Percentiles rank a stretch among this genome's conserved stretches.
phyloP scores from a whole-genome alignment of 2,113 vertebrate species.

The Mormoops blainvillei region DNA sequence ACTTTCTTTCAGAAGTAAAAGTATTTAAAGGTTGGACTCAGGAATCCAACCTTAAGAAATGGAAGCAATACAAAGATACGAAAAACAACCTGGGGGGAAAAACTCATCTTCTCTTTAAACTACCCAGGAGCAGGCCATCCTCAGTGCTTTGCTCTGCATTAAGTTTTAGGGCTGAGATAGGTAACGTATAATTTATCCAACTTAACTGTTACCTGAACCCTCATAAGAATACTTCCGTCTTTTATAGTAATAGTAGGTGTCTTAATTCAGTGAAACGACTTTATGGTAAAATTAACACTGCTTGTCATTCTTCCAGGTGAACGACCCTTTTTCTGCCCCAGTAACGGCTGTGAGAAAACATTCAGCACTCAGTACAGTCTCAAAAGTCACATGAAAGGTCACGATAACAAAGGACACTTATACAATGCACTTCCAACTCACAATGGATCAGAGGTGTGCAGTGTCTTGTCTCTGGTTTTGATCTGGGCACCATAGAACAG shows the following conservation, averaged over 20 bases:
- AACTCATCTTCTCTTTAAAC: not conserved
- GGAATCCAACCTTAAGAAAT: conserved; percentile 12
- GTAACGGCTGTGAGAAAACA: conserved; percentile 95
- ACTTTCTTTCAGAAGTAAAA: conserved; percentile 11
- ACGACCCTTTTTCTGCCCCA: conserved; percentile 97
- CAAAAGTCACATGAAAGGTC: conserved; percentile 97
- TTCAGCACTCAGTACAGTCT: conserved; percentile 98
- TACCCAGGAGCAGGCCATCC: not conserved
- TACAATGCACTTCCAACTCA: conserved; percentile 86
- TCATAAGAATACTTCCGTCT: not conserved
- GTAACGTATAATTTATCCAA: not conserved
- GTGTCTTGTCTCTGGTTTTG: conserved; percentile 7
- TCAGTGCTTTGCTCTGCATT: not conserved
- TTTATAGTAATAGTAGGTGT: not conserved
- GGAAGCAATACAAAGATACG: not conserved
- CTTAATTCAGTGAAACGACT: not conserved
- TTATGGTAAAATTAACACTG: conserved; percentile 26
- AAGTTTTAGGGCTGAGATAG: not conserved
- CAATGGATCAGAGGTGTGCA: conserved; percentile 90
- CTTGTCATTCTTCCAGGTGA: conserved; percentile 84
- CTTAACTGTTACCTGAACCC: not conserved
- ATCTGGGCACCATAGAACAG: not conserved
- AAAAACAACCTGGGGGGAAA: not conserved
- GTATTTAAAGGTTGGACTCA: not conserved
- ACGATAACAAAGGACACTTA: conserved; percentile 88